These are phyloP conservation scores for Zenarchopterus dispar DNA, from an alignment of 2,797 vertebrate genomes.

Conservation along the genomic window DNA sequence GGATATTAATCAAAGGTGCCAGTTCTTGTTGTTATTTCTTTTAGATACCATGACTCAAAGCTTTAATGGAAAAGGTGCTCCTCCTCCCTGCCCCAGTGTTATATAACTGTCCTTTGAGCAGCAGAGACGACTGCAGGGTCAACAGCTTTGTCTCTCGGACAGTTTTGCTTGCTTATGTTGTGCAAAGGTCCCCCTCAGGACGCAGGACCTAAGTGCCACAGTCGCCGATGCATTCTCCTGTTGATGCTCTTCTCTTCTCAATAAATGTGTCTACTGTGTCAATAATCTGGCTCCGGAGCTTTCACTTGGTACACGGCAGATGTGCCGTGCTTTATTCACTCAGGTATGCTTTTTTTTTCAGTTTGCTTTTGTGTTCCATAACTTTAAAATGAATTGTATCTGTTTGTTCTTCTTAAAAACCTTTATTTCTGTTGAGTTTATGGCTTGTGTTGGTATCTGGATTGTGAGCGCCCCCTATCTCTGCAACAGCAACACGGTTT, in stretches of 20 bases:
- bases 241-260: constrained; percentile 68
- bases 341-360: too few relatives aligned
- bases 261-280: constrained; percentile 79
- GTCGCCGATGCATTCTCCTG: constrained; percentile 63
- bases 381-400: too few relatives aligned
- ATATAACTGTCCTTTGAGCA: constrained; percentile 37
- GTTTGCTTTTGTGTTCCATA: too few relatives aligned
- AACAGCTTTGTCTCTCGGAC: constrained; percentile 30
- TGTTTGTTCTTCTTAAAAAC: too few relatives aligned
- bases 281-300: constrained; percentile 40
- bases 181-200: constrained; percentile 72
- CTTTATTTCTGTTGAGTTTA: too few relatives aligned
- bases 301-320: not conserved
- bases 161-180: constrained; percentile 59
- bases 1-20: constrained; percentile 60
- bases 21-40: constrained; percentile 54
- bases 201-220: constrained; percentile 71
- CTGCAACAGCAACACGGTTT: too few relatives aligned
- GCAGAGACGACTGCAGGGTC: constrained; percentile 23
- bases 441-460: too few relatives aligned
- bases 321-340: not conserved
- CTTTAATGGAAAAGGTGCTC: constrained; percentile 77
- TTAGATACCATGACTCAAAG: constrained; percentile 60
- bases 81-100: constrained; percentile 56
- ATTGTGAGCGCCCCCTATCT: too few relatives aligned